Conservation (phyloP, 2,797 vertebrate species). For the Lepidocolaptes lacrymiger region DNA sequence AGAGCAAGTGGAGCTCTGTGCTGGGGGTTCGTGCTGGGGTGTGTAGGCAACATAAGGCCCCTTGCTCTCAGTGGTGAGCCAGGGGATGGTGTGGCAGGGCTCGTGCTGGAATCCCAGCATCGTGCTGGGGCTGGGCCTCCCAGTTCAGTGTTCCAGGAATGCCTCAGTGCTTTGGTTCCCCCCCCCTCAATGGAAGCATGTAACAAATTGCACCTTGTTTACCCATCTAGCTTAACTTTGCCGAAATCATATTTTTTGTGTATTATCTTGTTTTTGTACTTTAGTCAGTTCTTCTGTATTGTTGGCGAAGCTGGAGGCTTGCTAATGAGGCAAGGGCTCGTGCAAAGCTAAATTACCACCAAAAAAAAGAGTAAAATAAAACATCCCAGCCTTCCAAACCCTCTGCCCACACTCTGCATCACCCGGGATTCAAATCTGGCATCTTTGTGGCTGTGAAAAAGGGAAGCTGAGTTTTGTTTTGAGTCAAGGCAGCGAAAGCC, state of each 20-base stretch:
- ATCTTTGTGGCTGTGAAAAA: neutral
- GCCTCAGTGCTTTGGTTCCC: slow-evolving; percentile 55
- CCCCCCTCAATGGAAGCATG: neutral
- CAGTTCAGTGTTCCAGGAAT: slow-evolving; percentile 42
- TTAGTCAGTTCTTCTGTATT: neutral
- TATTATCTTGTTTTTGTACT: neutral
- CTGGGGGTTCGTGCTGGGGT: neutral
- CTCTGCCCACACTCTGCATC: neutral
- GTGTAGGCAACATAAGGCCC: neutral
- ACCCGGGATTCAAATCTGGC: neutral
- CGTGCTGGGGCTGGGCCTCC: neutral
- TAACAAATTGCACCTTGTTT: neutral
- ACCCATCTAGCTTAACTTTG: neutral
- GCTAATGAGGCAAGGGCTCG: neutral
- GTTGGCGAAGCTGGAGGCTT: neutral
- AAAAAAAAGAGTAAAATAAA: neutral
- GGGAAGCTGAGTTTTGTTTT: slow-evolving; percentile 20
- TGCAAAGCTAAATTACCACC: neutral
- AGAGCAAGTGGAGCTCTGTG: neutral
- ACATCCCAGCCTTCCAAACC: neutral
- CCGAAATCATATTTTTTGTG: neutral
- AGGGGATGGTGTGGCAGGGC: neutral
- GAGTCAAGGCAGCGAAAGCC: neutral
- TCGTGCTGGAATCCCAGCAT: neutral
- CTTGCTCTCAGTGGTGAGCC: neutral